Evolutionary conservation across 2,888 invertebrate genomes (phyloP).

Genomic region (Papilio demoleus): DNA sequence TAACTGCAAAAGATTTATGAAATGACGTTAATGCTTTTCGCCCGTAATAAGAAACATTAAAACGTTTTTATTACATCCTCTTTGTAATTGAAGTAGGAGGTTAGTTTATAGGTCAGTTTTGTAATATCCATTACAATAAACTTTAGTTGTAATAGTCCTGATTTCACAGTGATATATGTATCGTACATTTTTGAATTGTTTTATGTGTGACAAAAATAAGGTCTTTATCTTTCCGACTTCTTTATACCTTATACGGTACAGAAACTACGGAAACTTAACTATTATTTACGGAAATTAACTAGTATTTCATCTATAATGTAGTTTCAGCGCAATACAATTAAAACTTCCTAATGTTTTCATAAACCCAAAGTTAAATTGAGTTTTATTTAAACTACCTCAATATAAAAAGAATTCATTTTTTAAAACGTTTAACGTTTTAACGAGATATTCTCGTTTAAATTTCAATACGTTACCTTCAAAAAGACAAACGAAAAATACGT

Average conservation of each 20-base stretch:
- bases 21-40: slow-evolving; percentile 17
- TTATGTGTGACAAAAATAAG: too few species aligned
- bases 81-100: slow-evolving; percentile 2
- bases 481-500: slow-evolving; percentile 34
- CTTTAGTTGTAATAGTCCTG: too few species aligned
- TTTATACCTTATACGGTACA: too few species aligned
- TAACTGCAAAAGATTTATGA: slow-evolving; percentile 30
- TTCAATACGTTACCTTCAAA: background rate
- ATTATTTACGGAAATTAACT: too few species aligned
- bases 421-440: background rate
- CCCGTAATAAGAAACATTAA: background rate
- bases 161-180: too few species aligned
- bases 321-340: background rate
- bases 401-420: background rate
- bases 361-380: background rate
- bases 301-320: background rate
- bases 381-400: background rate
- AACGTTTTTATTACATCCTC: slow-evolving; percentile 4
- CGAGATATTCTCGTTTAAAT: background rate
- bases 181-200: too few species aligned
- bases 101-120: background rate
- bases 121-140: too few species aligned
- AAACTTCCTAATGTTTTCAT: background rate
- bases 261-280: too few species aligned
- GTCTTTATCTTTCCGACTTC: too few species aligned